Percentiles rank a stretch among this genome's conserved stretches.
These are phyloP conservation scores for Plusia festucae DNA, from an alignment of 2,888 invertebrate genomes.

Conservation along the genomic window DNA sequence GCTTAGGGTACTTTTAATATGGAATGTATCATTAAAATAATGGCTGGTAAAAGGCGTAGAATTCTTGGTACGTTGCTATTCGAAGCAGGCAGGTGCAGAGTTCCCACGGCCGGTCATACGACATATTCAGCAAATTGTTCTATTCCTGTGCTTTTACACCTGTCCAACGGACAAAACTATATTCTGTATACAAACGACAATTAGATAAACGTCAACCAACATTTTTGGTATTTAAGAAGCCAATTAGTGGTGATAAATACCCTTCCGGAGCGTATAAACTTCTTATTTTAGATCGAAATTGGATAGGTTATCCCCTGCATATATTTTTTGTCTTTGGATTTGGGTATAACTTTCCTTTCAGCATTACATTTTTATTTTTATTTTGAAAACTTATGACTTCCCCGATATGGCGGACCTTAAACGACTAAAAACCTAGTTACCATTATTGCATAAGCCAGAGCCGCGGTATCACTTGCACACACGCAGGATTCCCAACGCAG, in stretches of 20 bases:
- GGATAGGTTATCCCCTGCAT: neutral
- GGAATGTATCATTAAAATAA: conserved; percentile 40
- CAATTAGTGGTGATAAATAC: neutral
- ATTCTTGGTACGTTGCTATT: conserved; percentile 64
- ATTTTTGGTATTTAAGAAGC: conserved; percentile 6
- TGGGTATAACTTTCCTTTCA: no score
- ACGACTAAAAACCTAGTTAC: no score
- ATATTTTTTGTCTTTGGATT: no score
- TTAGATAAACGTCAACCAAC: conserved; percentile 23
- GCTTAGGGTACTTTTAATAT: conserved; percentile 23
- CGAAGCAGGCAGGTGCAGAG: conserved; percentile 75
- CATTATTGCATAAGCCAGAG: no score
- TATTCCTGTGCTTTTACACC: conserved; percentile 77
- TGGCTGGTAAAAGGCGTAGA: conserved; percentile 56
- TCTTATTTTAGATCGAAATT: neutral
- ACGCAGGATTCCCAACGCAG: no score
- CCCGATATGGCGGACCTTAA: no score
- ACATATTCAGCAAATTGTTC: conserved; percentile 76
- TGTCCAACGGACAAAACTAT: conserved; percentile 66
- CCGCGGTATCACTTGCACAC: no score
- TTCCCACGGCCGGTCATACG: conserved; percentile 75
- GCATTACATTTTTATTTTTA: no score
- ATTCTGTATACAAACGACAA: conserved; percentile 39
- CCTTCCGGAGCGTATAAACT: neutral
- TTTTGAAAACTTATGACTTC: no score